A percentile compares a stretch with the other conserved stretches of the same genome.
Evolutionary conservation across 2,113 vertebrate genomes (phyloP).

Genomic region (Zosterops pallidus): DNA sequence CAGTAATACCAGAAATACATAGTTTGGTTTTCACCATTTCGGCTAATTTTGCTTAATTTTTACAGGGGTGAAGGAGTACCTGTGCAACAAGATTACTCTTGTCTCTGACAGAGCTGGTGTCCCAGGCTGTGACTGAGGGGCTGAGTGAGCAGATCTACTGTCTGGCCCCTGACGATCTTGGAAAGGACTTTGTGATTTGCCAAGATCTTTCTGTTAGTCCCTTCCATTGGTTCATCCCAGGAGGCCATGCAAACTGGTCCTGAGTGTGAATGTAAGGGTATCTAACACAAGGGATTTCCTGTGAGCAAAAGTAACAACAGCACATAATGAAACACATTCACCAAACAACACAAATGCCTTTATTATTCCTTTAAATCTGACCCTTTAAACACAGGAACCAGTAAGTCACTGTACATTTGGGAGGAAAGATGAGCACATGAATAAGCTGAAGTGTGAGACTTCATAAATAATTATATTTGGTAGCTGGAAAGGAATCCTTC

Average conservation of each 20-base stretch:
- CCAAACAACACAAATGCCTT: background rate
- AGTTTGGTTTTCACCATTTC: background rate
- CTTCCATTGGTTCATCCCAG: background rate
- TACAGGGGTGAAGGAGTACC: background rate
- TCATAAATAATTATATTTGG: slow-evolving; percentile 5
- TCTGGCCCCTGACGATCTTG: background rate
- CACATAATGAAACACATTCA: background rate
- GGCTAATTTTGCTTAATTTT: background rate
- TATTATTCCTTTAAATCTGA: background rate
- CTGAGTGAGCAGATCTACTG: background rate
- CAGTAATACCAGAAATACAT: background rate
- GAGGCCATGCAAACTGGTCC: background rate
- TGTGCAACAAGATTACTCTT: background rate
- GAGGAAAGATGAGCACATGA: slow-evolving; percentile 6
- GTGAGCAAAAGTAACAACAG: background rate
- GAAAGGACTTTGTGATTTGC: background rate
- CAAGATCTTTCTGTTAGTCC: background rate
- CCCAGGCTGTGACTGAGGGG: background rate
- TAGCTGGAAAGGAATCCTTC: background rate
- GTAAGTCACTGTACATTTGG: background rate
- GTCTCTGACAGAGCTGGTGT: background rate
- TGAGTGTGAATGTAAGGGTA: background rate
- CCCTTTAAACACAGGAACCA: background rate
- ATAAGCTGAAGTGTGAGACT: background rate
- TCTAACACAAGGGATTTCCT: background rate